phyloP scores from a whole-genome alignment of 2,113 vertebrate species.

The Platysternon megacephalum region DNA sequence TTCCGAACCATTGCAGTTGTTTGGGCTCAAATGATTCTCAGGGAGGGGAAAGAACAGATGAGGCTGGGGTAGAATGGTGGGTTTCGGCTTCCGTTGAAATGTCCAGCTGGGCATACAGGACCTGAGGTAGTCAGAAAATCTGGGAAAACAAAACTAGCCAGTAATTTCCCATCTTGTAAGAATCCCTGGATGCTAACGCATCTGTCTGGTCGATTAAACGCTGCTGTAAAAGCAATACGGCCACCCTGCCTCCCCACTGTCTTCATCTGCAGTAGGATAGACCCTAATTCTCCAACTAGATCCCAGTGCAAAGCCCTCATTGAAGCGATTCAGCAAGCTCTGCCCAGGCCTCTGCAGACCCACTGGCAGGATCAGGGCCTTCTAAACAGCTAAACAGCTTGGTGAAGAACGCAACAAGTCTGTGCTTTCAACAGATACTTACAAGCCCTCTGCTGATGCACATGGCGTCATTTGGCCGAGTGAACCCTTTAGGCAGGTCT shows the following conservation, averaged over 20 bases:
- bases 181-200: background rate
- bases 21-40: rapidly evolving
- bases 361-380: no score
- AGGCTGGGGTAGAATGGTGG: background rate
- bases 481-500: background rate
- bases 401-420: background rate
- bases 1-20: rapidly evolving
- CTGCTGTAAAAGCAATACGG: background rate
- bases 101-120: background rate
- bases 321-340: rapidly evolving
- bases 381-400: rapidly evolving
- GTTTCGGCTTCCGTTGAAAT: background rate
- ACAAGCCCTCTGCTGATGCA: background rate
- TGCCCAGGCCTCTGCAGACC: background rate
- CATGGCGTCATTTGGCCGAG: background rate
- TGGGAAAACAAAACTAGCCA: background rate
- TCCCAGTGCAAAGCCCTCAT: no score
- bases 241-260: background rate
- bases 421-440: background rate
- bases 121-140: constrained; percentile 44
- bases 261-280: background rate
- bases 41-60: background rate
- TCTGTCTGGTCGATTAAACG: background rate
- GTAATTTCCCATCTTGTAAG: background rate
- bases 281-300: background rate